phyloP scores from a whole-genome alignment of 2,888 invertebrate genomes.

The Apamea sordens region DNA sequence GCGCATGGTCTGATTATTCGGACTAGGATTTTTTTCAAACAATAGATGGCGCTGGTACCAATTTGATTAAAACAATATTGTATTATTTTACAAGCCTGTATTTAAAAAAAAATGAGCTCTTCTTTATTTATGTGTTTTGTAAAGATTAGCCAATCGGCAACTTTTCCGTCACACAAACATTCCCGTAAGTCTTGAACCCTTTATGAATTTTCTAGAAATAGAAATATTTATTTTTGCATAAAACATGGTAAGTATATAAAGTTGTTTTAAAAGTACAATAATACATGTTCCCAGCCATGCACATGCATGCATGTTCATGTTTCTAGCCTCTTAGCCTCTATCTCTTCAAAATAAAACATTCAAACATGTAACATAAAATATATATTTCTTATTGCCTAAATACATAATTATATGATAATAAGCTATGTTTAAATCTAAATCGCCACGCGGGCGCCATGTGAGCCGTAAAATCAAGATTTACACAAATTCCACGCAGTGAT shows the following conservation, averaged over 20 bases:
- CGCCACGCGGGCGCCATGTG: conserved; percentile 58
- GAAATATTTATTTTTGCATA: too few relatives aligned
- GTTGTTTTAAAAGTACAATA: too few relatives aligned
- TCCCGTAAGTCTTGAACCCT: too few relatives aligned
- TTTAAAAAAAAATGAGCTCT: too few relatives aligned
- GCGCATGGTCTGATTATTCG: accelerated
- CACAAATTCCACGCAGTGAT: conserved; percentile 39
- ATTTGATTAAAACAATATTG: background rate
- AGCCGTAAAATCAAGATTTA: conserved; percentile 21
- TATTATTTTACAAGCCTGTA: too few relatives aligned
- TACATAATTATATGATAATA: conserved; percentile 68
- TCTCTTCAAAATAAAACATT: conserved; percentile 59
- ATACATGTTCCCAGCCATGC: too few relatives aligned
- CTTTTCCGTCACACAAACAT: background rate
- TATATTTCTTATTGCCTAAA: conserved; percentile 79
- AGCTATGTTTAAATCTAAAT: conserved; percentile 59
- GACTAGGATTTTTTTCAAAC: accelerated
- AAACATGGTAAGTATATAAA: too few relatives aligned
- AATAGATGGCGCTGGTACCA: conserved; percentile 39
- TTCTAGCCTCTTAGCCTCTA: background rate
- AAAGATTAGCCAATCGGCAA: background rate
- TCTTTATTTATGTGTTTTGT: too few relatives aligned
- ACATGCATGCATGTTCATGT: background rate
- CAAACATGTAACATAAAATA: conserved; percentile 73
- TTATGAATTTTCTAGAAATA: background rate